Percentiles rank a stretch among this genome's conserved stretches.
These are phyloP conservation scores for Agapornis roseicollis DNA, from an alignment of 2,113 vertebrate genomes.

Conservation along the genomic window DNA sequence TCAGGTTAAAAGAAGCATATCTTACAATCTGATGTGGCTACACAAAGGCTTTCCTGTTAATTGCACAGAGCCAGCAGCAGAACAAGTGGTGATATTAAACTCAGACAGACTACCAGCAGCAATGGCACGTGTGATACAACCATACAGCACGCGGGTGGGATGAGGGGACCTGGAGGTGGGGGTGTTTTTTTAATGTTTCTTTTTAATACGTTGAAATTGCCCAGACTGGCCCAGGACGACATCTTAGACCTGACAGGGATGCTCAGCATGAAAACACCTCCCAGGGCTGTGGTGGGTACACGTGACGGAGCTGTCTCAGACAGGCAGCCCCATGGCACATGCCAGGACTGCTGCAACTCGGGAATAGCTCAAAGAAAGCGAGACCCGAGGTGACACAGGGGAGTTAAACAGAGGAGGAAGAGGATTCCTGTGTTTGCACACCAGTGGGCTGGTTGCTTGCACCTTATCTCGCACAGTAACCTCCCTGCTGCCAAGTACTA, in stretches of 20 bases:
- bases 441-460: not conserved
- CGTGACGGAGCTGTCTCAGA: no score
- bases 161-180: conserved; percentile 30
- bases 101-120: conserved; percentile 55
- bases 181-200: not conserved
- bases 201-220: conserved; percentile 60
- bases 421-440: not conserved
- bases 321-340: no score
- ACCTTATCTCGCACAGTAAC: not conserved
- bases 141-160: conserved; percentile 65
- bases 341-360: no score
- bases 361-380: no score
- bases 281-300: not conserved
- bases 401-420: no score
- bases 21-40: no score
- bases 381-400: no score
- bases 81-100: conserved; percentile 52
- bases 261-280: conserved; percentile 54
- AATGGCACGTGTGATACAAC: conserved; percentile 64
- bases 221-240: conserved; percentile 84
- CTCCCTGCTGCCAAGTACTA: not conserved
- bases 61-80: conserved; percentile 56
- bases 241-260: conserved; percentile 39
- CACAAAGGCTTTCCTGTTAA: no score
- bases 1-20: no score